Conservation (phyloP, 2,888 invertebrate genomes). For the Cataglyphis rosenhaueri region DNA sequence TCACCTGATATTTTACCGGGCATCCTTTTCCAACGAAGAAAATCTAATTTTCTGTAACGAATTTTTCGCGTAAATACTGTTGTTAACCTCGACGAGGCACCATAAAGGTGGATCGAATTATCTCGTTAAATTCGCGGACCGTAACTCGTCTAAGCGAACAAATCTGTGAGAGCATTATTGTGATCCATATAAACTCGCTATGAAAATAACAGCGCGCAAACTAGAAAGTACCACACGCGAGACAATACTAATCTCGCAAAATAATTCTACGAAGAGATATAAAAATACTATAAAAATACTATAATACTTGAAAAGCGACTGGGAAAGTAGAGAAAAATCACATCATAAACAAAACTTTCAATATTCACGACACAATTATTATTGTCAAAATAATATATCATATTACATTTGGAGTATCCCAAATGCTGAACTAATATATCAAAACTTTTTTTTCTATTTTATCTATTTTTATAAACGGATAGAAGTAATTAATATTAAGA, state of each 20-base stretch:
- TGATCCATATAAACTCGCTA: not conserved
- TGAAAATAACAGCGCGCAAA: not conserved
- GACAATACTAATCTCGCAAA: conserved; percentile 21
- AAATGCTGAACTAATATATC: not conserved
- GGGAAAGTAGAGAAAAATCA: not conserved
- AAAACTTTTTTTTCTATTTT: not conserved
- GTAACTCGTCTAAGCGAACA: conserved; percentile 16
- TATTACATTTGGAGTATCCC: not conserved
- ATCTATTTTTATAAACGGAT: not conserved
- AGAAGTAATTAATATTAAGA: not conserved
- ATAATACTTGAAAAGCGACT: not conserved
- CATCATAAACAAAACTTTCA: not conserved
- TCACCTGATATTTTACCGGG: not conserved
- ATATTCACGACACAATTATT: not conserved
- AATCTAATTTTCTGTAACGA: not conserved
- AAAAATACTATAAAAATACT: not conserved
- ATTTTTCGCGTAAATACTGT: conserved; percentile 17
- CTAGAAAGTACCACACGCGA: not conserved
- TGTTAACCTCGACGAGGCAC: not conserved
- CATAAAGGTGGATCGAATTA: conserved; percentile 27
- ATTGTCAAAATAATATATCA: not conserved
- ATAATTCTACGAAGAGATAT: not conserved
- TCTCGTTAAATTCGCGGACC: conserved; percentile 9
- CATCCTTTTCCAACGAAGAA: not conserved
- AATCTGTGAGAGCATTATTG: not conserved